Evolutionary conservation across 1,140 invertebrate genomes (phyloP).

Genomic region (Acyrthosiphon pisum): DNA sequence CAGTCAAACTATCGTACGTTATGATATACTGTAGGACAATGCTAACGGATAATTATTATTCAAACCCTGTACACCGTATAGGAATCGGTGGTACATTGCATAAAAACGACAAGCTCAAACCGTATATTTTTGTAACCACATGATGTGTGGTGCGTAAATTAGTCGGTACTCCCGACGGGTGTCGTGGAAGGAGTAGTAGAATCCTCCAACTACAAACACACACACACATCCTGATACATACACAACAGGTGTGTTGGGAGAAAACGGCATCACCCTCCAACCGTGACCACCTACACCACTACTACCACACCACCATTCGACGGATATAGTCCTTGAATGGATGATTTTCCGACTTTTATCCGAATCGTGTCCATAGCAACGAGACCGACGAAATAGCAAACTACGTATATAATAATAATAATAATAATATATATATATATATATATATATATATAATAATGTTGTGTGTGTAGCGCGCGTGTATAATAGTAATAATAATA

Average conservation of each 20-base stretch:
- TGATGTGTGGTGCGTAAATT: background rate
- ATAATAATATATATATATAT: background rate
- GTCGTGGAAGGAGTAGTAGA: background rate
- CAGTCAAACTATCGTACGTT: background rate
- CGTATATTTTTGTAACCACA: background rate
- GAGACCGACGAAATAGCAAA: slow-evolving; percentile 25
- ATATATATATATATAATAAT: background rate
- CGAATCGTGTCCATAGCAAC: slow-evolving; percentile 5
- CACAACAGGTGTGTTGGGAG: background rate
- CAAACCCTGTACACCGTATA: background rate
- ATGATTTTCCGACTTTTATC: slow-evolving; percentile 16
- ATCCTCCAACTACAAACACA: background rate
- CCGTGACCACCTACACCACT: background rate
- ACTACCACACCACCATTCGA: background rate
- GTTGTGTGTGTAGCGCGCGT: background rate
- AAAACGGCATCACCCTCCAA: background rate
- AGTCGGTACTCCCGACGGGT: background rate
- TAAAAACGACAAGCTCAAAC: background rate
- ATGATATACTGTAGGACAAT: background rate
- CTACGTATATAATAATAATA: slow-evolving; percentile 1
- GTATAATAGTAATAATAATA: background rate
- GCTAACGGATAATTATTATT: background rate
- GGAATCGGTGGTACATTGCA: background rate
- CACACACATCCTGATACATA: background rate
- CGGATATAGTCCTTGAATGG: slow-evolving; percentile 29